A percentile compares a stretch with the other conserved stretches of the same genome.
phyloP scores from a whole-genome alignment of 2,888 invertebrate genomes.

The Tanytarsus gracilentus region DNA sequence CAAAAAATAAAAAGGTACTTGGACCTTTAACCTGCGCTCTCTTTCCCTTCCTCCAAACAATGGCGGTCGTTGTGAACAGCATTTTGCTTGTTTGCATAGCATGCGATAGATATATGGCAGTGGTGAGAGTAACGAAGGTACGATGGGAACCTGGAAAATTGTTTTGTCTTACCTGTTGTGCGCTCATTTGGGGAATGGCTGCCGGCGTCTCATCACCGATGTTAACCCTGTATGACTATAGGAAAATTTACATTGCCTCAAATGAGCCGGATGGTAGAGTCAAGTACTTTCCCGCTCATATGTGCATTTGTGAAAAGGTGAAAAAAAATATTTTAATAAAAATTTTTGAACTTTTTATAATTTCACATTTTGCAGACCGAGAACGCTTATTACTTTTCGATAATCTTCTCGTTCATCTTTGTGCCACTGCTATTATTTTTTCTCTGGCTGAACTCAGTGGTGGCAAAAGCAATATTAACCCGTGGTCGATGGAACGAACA shows the following conservation, averaged over 20 bases:
- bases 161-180: slow-evolving; percentile 38
- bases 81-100: slow-evolving; percentile 48
- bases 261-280: slow-evolving; percentile 31
- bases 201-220: slow-evolving; percentile 42
- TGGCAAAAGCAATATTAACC: slow-evolving; percentile 47
- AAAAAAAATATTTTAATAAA: slow-evolving; percentile 9
- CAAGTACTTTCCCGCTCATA: slow-evolving; percentile 22
- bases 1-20: too few relatives aligned
- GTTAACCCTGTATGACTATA: slow-evolving; percentile 38
- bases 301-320: slow-evolving; percentile 38
- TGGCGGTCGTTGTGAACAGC: slow-evolving; percentile 47
- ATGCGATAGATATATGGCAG: slow-evolving; percentile 48
- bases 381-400: slow-evolving; percentile 35
- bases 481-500: too few relatives aligned
- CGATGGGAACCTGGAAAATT: slow-evolving; percentile 44
- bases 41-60: slow-evolving; percentile 46
- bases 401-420: slow-evolving; percentile 43
- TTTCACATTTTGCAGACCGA: slow-evolving; percentile 32
- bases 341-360: not conserved
- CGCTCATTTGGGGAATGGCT: slow-evolving; percentile 41
- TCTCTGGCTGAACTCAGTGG: slow-evolving; percentile 46
- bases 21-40: slow-evolving; percentile 39
- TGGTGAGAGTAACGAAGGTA: slow-evolving; percentile 42
- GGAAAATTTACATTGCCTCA: slow-evolving; percentile 35
- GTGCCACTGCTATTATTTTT: slow-evolving; percentile 45